Evolutionary conservation across 2,888 invertebrate species (phyloP).

Genomic region (Blomia tropicalis): DNA sequence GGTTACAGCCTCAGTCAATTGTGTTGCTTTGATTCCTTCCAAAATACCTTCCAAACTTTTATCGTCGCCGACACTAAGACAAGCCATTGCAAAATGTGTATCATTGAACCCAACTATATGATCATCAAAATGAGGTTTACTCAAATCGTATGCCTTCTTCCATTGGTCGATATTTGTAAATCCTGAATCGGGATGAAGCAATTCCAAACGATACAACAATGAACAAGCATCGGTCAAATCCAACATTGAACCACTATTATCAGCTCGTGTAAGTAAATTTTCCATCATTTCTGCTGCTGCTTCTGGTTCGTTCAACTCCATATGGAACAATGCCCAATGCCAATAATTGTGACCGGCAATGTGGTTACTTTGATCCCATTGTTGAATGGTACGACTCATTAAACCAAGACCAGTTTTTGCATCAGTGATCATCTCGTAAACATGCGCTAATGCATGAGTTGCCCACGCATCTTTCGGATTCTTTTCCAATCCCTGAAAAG

Average conservation of each 20-base stretch:
- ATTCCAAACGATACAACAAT: conserved; percentile 38
- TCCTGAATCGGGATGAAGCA: conserved; percentile 35
- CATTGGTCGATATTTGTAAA: conserved; percentile 30
- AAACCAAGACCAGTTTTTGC: conserved; percentile 37
- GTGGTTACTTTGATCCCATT: conserved; percentile 40
- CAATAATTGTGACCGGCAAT: conserved; percentile 42
- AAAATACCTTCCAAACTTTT: conserved; percentile 14
- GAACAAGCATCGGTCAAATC: conserved; percentile 40
- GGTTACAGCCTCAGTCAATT: conserved; percentile 30
- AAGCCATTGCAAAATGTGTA: conserved; percentile 37
- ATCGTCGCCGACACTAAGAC: conserved; percentile 33
- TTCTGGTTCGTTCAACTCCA: conserved; percentile 39
- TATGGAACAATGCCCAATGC: conserved; percentile 41
- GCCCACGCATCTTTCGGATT: conserved; percentile 41
- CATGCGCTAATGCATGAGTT: conserved; percentile 41
- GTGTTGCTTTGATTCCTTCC: neutral
- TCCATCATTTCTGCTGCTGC: conserved; percentile 38
- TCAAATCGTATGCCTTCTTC: conserved; percentile 33
- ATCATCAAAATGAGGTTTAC: conserved; percentile 37
- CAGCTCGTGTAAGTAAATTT: conserved; percentile 26
- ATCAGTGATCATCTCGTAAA: conserved; percentile 39
- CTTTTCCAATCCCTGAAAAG: conserved; percentile 35
- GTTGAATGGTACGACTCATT: conserved; percentile 36
- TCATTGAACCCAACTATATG: conserved; percentile 42
- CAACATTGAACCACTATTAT: conserved; percentile 35